phyloP scores from a whole-genome alignment of 2,113 vertebrate genomes.

The Hippoglossus stenolepis region DNA sequence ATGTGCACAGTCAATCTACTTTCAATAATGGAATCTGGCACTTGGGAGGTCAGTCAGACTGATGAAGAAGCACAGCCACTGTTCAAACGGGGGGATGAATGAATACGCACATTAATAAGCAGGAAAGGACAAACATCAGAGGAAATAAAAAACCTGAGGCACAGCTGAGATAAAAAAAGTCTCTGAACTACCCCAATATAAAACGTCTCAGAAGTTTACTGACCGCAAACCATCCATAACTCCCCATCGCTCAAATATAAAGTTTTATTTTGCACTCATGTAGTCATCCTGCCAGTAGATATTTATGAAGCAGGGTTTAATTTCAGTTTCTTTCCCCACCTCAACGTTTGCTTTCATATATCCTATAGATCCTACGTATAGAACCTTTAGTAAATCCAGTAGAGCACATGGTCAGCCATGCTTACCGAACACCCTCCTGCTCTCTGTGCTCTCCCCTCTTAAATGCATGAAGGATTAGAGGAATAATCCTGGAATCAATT shows the following conservation, averaged over 20 bases:
- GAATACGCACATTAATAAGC: not conserved
- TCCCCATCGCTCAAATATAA: not conserved
- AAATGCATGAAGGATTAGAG: slow-evolving; percentile 11
- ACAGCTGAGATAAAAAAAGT: not conserved
- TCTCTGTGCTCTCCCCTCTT: not conserved
- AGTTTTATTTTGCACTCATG: not conserved
- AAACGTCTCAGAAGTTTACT: not conserved
- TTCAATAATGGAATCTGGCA: not conserved
- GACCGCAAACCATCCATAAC: not conserved
- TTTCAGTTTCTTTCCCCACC: not conserved
- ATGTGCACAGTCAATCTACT: not conserved
- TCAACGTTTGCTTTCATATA: not conserved
- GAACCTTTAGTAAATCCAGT: not conserved
- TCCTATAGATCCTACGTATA: not conserved
- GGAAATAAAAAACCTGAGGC: not conserved
- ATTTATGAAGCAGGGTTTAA: not conserved
- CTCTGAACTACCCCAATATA: not conserved
- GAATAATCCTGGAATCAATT: not conserved
- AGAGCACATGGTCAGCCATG: not conserved
- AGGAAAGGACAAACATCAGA: not conserved
- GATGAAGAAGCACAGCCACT: not conserved
- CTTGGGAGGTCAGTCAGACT: not conserved
- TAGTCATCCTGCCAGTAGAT: not conserved
- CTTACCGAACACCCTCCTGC: not conserved
- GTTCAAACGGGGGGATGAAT: not conserved